A percentile compares a stretch with the other conserved stretches of the same genome.
Evolutionary conservation across 2,113 vertebrate species (phyloP).

Genomic region (Pagrus major): DNA sequence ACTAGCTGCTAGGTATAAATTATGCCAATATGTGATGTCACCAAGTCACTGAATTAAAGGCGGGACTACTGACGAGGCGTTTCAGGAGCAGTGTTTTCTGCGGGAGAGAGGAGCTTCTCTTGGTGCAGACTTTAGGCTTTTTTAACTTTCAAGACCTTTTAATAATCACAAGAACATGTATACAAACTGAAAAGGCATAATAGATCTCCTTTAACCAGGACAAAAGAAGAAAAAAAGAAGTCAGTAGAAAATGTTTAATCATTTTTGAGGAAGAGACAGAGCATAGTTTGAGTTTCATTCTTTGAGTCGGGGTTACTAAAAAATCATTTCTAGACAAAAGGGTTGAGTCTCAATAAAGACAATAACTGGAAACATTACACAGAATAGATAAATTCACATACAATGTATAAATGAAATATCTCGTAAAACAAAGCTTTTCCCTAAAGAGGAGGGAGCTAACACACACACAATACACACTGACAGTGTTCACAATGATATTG

Average conservation of each 20-base stretch:
- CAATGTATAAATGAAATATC: slow-evolving; percentile 26
- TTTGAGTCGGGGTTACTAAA: slow-evolving; percentile 14
- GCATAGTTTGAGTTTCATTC: slow-evolving; percentile 37
- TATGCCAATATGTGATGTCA: no score
- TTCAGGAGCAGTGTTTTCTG: no score
- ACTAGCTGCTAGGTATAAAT: no score
- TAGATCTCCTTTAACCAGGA: neutral
- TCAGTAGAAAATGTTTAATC: slow-evolving; percentile 69
- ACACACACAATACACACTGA: slow-evolving; percentile 39
- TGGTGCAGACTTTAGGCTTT: no score
- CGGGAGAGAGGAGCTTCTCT: no score
- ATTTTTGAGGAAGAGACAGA: slow-evolving; percentile 34
- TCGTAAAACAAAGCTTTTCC: slow-evolving; percentile 2
- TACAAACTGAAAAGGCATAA: no score
- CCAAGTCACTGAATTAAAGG: no score
- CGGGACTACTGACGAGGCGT: no score
- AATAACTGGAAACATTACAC: neutral
- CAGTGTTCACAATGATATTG: slow-evolving; percentile 44
- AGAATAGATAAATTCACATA: slow-evolving; percentile 35
- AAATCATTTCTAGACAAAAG: slow-evolving; percentile 1
- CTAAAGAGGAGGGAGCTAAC: slow-evolving; percentile 1
- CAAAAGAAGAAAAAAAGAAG: slow-evolving; percentile 9
- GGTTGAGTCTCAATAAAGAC: slow-evolving; percentile 22
- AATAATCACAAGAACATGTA: no score
- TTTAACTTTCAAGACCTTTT: no score